phyloP scores from a whole-genome alignment of 2,797 vertebrate species.

The Paguma larvata region DNA sequence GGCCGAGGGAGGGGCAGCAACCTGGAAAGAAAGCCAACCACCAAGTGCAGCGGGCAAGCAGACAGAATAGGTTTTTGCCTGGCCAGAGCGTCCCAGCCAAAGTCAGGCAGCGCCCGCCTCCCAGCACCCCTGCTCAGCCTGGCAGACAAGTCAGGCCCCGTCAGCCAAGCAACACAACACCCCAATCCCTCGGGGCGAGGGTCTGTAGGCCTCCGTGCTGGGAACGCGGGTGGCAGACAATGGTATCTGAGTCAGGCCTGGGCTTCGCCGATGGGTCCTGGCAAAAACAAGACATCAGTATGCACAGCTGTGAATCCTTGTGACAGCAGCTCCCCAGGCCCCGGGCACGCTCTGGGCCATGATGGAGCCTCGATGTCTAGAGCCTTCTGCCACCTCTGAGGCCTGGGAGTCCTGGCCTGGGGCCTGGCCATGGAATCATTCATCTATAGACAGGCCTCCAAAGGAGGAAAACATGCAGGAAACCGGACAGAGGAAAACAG shows the following conservation, averaged over 20 bases:
- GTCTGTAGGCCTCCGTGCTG: background rate
- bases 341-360: background rate
- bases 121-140: background rate
- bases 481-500: constrained; percentile 11
- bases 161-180: background rate
- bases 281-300: constrained; percentile 57
- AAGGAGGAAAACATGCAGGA: constrained; percentile 25
- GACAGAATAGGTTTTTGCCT: background rate
- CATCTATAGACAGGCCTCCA: constrained; percentile 46
- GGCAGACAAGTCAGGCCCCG: background rate
- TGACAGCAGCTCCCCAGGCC: constrained; percentile 61
- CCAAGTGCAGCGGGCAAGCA: background rate
- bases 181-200: background rate
- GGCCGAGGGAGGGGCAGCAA: background rate
- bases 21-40: background rate
- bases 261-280: background rate
- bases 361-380: constrained; percentile 65
- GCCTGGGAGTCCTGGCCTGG: constrained; percentile 50
- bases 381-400: constrained; percentile 43
- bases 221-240: background rate
- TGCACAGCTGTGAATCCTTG: constrained; percentile 46
- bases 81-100: background rate
- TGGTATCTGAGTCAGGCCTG: background rate
- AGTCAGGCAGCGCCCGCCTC: background rate
- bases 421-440: constrained; percentile 49